These are phyloP conservation scores for Ips nitidus DNA, from an alignment of 1,140 invertebrate species.

Conservation along the genomic window DNA sequence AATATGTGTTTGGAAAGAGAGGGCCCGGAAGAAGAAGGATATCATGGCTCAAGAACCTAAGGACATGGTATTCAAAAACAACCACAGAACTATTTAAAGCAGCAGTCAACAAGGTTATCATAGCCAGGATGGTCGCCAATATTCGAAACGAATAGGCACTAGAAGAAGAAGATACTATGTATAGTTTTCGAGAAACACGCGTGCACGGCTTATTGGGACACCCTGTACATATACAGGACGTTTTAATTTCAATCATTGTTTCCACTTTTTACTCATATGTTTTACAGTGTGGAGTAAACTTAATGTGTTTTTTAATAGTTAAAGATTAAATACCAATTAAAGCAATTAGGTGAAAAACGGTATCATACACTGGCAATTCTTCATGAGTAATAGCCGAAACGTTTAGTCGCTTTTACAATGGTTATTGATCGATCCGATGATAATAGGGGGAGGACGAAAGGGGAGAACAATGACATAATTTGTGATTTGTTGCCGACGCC, in stretches of 20 bases:
- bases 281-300: not conserved
- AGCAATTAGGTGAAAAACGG: not conserved
- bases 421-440: constrained; percentile 15
- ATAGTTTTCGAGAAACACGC: no score
- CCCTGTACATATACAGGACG: not conserved
- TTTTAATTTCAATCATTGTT: not conserved
- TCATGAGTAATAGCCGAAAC: constrained; percentile 6
- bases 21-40: no score
- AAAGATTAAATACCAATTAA: no score
- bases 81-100: no score
- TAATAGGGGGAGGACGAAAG: constrained; percentile 6
- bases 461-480: constrained; percentile 18
- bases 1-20: no score
- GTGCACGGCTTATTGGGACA: not conserved
- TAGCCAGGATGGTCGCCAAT: no score
- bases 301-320: not conserved
- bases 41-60: no score
- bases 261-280: not conserved
- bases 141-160: no score
- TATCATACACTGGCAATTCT: not conserved
- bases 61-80: no score
- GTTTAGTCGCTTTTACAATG: constrained; percentile 13
- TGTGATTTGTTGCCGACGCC: constrained; percentile 19
- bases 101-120: no score
- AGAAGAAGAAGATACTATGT: no score